phyloP scores from a whole-genome alignment of 2,113 vertebrate genomes.

The Caloenas nicobarica region DNA sequence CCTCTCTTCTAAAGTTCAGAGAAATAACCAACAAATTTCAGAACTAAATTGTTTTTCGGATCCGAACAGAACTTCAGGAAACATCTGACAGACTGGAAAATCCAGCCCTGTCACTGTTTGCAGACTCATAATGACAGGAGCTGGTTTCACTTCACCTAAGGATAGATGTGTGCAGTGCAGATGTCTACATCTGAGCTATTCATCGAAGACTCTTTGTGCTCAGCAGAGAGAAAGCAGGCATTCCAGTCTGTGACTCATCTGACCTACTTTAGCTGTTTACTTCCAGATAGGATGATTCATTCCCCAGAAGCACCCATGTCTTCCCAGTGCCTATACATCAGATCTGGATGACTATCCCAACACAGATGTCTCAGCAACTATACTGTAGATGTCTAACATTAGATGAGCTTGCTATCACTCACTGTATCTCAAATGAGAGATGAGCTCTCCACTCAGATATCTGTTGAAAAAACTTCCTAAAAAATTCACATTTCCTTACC shows the following conservation, averaged over 20 bases:
- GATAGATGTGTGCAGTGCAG: background rate
- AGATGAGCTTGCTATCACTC: background rate
- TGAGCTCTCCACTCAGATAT: background rate
- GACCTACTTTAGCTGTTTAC: conserved; percentile 4
- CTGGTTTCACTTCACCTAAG: background rate
- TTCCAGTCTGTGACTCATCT: background rate
- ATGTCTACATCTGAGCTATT: background rate
- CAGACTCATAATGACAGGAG: background rate
- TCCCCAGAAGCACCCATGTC: background rate
- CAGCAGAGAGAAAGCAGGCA: background rate
- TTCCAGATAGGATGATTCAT: background rate
- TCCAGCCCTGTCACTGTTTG: background rate
- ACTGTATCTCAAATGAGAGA: background rate
- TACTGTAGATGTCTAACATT: background rate
- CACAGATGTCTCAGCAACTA: background rate
- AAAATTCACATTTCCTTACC: background rate
- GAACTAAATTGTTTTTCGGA: background rate
- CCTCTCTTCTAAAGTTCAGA: background rate
- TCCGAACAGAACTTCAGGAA: background rate
- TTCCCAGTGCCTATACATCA: background rate
- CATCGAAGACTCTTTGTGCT: background rate
- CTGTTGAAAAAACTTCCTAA: background rate
- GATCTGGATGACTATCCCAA: background rate
- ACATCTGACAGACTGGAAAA: background rate
- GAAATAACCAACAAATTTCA: background rate